phyloP scores from a whole-genome alignment of 2,888 invertebrate genomes.

The Bembecia ichneumoniformis region DNA sequence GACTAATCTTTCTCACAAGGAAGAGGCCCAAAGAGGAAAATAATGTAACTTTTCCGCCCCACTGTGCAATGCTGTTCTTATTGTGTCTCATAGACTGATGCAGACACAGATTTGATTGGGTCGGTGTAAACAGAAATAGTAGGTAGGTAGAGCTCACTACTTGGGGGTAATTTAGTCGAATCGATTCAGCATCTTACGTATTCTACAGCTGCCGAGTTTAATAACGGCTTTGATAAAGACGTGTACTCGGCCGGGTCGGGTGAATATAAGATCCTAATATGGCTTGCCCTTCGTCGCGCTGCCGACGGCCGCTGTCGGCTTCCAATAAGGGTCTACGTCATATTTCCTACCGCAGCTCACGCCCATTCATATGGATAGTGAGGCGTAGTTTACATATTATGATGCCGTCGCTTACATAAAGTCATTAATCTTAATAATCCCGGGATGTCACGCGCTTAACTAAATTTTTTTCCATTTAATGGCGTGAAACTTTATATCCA shows the following conservation, averaged over 20 bases:
- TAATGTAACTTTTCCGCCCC: no score
- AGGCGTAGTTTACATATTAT: conserved; percentile 56
- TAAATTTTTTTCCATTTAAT: no score
- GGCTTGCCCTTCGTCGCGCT: conserved; percentile 34
- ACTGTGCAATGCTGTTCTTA: no score
- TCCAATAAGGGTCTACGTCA: conserved; percentile 46
- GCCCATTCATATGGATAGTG: conserved; percentile 45
- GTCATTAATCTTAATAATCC: conserved; percentile 54
- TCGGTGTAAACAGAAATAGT: no score
- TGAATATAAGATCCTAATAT: conserved; percentile 52
- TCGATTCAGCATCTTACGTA: conserved; percentile 38
- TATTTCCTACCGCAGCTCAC: conserved; percentile 43
- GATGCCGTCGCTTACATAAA: conserved; percentile 42
- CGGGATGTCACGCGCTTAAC: conserved; percentile 20
- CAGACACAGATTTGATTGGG: no score
- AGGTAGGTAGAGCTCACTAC: background rate
- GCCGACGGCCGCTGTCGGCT: conserved; percentile 53
- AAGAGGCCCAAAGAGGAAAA: no score
- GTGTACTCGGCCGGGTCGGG: conserved; percentile 43
- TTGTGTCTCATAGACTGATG: no score
- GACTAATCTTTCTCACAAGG: no score
- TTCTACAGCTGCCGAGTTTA: conserved; percentile 49
- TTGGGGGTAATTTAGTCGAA: conserved; percentile 33
- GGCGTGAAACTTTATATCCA: no score
- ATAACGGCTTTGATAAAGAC: conserved; percentile 60